Percentiles rank a stretch among this genome's conserved stretches.
Conservation (phyloP, 2,888 invertebrate species). For the Callosobruchus maculatus region DNA sequence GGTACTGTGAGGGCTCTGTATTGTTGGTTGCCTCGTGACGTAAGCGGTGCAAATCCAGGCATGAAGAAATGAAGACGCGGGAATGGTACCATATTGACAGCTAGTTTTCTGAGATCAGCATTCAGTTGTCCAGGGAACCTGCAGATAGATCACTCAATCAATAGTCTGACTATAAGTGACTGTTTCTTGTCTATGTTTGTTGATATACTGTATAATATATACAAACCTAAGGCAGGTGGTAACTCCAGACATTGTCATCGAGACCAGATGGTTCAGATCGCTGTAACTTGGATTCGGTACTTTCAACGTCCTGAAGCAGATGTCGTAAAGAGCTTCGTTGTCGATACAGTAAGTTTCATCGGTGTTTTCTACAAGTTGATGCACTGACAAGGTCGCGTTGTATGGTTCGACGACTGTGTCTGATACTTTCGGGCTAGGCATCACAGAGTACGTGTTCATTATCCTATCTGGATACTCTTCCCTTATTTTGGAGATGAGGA, state of each 20-base stretch:
- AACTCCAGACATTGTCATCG: conserved; percentile 79
- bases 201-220: too few relatives aligned
- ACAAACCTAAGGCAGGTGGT: conserved; percentile 82
- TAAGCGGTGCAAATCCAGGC: conserved; percentile 93
- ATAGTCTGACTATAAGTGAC: too few relatives aligned
- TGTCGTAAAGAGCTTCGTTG: conserved; percentile 76
- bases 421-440: conserved; percentile 75
- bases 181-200: too few relatives aligned
- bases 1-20: conserved; percentile 69
- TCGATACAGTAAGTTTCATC: conserved; percentile 88
- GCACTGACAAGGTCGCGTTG: conserved; percentile 83
- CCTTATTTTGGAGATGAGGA: conserved; percentile 84
- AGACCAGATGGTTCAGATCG: conserved; percentile 86
- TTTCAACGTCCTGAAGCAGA: conserved; percentile 69
- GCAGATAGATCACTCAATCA: too few relatives aligned
- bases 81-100: conserved; percentile 97
- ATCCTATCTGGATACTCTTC: conserved; percentile 90
- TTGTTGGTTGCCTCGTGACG: conserved; percentile 80
- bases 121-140: conserved; percentile 91
- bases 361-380: conserved; percentile 84
- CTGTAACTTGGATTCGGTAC: conserved; percentile 83
- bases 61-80: conserved; percentile 94
- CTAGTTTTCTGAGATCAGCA: conserved; percentile 86
- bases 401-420: conserved; percentile 78
- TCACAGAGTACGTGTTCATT: conserved; percentile 81